phyloP scores from a whole-genome alignment of 2,797 vertebrate species.

The Aplochiton taeniatus region DNA sequence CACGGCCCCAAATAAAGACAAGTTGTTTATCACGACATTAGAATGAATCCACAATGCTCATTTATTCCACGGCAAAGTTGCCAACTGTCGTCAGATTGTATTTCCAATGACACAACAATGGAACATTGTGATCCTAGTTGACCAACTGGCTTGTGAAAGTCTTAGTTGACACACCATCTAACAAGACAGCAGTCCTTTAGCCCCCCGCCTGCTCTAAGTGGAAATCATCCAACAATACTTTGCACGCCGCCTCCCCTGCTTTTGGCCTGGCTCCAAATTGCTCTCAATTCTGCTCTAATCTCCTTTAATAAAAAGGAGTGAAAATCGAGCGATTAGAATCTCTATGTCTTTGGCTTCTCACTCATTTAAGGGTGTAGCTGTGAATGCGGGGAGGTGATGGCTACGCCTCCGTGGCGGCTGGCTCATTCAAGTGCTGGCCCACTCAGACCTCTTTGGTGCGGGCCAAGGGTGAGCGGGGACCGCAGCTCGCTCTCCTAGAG shows the following conservation, averaged over 20 bases:
- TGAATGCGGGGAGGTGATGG: slow-evolving; percentile 76
- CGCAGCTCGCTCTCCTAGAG: slow-evolving; percentile 63
- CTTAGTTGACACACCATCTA: slow-evolving; percentile 78
- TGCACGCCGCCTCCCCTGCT: slow-evolving; percentile 62
- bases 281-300: slow-evolving; percentile 66
- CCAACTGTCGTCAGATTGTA: slow-evolving; percentile 65
- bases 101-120: slow-evolving; percentile 58
- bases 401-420: slow-evolving; percentile 65
- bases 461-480: slow-evolving; percentile 49
- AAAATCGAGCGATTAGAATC: slow-evolving; percentile 78
- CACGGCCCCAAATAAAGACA: slow-evolving; percentile 61
- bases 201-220: slow-evolving; percentile 71
- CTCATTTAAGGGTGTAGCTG: slow-evolving; percentile 73
- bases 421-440: slow-evolving; percentile 62
- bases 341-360: slow-evolving; percentile 71
- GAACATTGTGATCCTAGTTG: slow-evolving; percentile 72
- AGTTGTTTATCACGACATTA: slow-evolving; percentile 66
- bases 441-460: slow-evolving; percentile 54
- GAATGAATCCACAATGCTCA: slow-evolving; percentile 58
- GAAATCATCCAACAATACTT: slow-evolving; percentile 79
- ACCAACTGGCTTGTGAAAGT: slow-evolving; percentile 80
- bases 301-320: slow-evolving; percentile 66
- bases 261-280: slow-evolving; percentile 75
- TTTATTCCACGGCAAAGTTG: slow-evolving; percentile 53
- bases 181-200: slow-evolving; percentile 77